Evolutionary conservation across 2,797 vertebrate genomes (phyloP).

Genomic region (Eulemur coronatus): DNA sequence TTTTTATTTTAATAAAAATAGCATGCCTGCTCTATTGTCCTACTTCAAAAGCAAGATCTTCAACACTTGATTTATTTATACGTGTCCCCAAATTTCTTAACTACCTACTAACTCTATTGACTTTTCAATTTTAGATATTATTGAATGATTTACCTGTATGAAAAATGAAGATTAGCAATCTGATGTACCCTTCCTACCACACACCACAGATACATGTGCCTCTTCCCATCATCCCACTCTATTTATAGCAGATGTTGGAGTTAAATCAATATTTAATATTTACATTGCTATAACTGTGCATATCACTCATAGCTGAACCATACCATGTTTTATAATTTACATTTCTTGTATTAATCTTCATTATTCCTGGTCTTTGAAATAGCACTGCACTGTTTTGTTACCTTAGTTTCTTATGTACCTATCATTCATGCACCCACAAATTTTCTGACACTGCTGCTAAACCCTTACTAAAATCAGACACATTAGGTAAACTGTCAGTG

Average conservation of each 20-base stretch:
- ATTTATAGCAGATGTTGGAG: not conserved
- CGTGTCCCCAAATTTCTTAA: not conserved
- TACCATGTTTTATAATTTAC: not conserved
- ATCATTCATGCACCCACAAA: not conserved
- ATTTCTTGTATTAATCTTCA: not conserved
- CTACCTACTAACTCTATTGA: not conserved
- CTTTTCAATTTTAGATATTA: not conserved
- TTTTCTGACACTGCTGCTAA: not conserved
- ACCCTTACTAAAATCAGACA: not conserved
- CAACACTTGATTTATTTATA: not conserved
- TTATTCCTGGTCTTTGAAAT: not conserved
- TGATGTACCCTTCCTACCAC: not conserved
- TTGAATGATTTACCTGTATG: not conserved
- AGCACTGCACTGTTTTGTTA: not conserved
- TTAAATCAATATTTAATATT: not conserved
- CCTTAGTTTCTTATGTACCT: not conserved
- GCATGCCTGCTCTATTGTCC: not conserved
- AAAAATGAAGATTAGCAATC: not conserved
- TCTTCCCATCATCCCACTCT: not conserved
- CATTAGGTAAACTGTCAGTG: not conserved
- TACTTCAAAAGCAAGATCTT: not conserved
- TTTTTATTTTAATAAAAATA: not conserved
- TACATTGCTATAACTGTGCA: not conserved
- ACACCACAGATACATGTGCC: not conserved
- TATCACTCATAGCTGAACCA: not conserved